phyloP scores from a whole-genome alignment of 2,113 vertebrate genomes.

The Embiotoca jacksoni region DNA sequence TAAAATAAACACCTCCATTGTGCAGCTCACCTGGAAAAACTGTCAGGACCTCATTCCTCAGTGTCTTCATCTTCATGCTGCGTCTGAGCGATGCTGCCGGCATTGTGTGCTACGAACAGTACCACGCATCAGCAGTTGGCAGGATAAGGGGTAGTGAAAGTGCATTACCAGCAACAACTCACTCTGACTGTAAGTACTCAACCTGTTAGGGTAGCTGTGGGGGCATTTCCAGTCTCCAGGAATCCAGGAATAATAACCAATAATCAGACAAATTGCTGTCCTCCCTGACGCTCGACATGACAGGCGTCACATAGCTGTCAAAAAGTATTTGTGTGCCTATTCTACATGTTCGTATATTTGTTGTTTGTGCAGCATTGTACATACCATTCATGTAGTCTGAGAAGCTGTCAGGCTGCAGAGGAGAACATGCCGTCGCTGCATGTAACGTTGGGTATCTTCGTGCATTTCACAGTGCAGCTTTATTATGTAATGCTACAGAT shows the following conservation, averaged over 20 bases:
- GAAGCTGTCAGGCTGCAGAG: conserved; percentile 34
- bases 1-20: neutral
- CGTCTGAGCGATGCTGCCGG: conserved; percentile 25
- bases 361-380: conserved; percentile 45
- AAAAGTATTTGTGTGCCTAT: conserved; percentile 1
- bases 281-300: neutral
- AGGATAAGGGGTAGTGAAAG: conserved; percentile 23
- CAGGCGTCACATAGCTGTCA: conserved; percentile 6
- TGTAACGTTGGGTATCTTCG: conserved; percentile 34
- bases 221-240: conserved; percentile 24
- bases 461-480: conserved; percentile 48
- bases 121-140: conserved; percentile 54
- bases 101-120: conserved; percentile 34
- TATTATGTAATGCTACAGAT: conserved; percentile 65
- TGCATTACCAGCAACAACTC: conserved; percentile 37
- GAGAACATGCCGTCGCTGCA: conserved; percentile 43
- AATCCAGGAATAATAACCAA: conserved; percentile 28
- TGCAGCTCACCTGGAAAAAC: conserved; percentile 33
- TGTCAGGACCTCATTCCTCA: conserved; percentile 5
- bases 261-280: conserved; percentile 14
- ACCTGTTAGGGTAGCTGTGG: conserved; percentile 23
- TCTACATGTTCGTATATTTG: neutral
- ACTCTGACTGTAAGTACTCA: conserved; percentile 14
- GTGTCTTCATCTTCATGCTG: conserved; percentile 7
- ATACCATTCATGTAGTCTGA: conserved; percentile 28